Base-by-base conservation (phyloP, 2,797 vertebrate species). In the Perodicticus potto region DNA sequence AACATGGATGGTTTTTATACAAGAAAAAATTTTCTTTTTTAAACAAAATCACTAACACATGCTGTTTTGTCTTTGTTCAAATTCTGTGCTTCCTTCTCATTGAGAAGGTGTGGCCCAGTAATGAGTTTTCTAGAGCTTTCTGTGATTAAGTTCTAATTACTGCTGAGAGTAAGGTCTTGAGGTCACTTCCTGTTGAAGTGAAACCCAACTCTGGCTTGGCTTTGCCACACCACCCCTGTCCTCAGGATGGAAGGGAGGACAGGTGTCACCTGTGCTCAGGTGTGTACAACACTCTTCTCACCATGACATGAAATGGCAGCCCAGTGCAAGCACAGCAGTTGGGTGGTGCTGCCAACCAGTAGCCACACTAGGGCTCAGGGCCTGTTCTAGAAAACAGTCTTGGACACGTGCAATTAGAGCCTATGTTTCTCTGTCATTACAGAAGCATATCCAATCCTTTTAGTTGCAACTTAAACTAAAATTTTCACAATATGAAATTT, bases 401-500 rank as follows among this genome's bases (percentile, higher is more conserved):
- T 90, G 80, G 95, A 89, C 95, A 77, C 32, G 40, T 73, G 72
- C 87, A 86, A 81, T 91, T 94, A 97, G 93, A 93, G 97, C 81
- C 83, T 67, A 5, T 61, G 78, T 86, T 93, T 97, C 95, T 61
- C 9, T 86, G 5, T 95, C 89, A 59, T 82, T 91, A 81, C 7
- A 85, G 81, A 82, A 97, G 97, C 87, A 97, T 49, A 17, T 93
- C 91, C 96, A 92, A 65, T 95, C 94, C 89, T 98, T 97, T 98
- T 96, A 93, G 76, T 91, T 91, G 97, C 92, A 86, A 81, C 95
- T 97, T 97, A 98, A 98, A 97, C 96, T 89, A 98, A 98, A 97
- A 98, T 98, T 97, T 97, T 97, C 97, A 97, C 91, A 92, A 98
- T 98, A 98, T 98, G 97, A 98, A 98, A 97, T 97, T 96, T 97